Evolutionary conservation across 2,113 vertebrate species (phyloP).

Genomic region (Rutilus rutilus): DNA sequence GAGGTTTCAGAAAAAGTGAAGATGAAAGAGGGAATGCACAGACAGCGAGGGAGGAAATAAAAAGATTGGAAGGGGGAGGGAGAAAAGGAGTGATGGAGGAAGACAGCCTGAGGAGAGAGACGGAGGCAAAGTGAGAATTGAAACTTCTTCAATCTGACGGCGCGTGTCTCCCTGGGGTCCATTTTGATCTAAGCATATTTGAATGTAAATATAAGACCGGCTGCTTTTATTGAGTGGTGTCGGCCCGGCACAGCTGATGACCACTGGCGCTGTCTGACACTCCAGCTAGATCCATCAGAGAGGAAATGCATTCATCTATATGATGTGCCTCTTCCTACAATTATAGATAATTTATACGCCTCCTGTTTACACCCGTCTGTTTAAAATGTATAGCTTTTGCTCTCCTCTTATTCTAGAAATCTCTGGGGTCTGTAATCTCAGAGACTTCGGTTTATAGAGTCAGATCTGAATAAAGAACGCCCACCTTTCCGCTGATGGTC

Average conservation of each 20-base stretch:
- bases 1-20: background rate
- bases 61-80: constrained; percentile 11
- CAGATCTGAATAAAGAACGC: background rate
- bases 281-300: constrained; percentile 44
- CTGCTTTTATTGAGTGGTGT: constrained; percentile 65
- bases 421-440: constrained; percentile 12
- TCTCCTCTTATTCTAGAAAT: constrained; percentile 31
- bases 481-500: background rate
- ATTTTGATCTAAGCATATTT: constrained; percentile 70
- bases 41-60: constrained; percentile 41
- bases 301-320: constrained; percentile 33
- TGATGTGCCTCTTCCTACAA: constrained; percentile 20
- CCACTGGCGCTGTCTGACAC: constrained; percentile 53
- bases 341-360: constrained; percentile 37
- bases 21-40: background rate
- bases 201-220: constrained; percentile 68
- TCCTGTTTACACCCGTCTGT: constrained; percentile 27
- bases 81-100: constrained; percentile 44
- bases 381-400: constrained; percentile 38
- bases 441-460: background rate
- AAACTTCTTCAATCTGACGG: constrained; percentile 68
- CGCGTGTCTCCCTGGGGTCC: constrained; percentile 66
- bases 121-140: constrained; percentile 34
- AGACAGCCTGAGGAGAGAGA: constrained; percentile 47
- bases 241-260: constrained; percentile 57